A percentile compares a stretch with the other conserved stretches of the same genome.
These are phyloP conservation scores for Ailuropoda melanoleuca DNA, from an alignment of 2,113 vertebrate genomes.

Conservation along the genomic window DNA sequence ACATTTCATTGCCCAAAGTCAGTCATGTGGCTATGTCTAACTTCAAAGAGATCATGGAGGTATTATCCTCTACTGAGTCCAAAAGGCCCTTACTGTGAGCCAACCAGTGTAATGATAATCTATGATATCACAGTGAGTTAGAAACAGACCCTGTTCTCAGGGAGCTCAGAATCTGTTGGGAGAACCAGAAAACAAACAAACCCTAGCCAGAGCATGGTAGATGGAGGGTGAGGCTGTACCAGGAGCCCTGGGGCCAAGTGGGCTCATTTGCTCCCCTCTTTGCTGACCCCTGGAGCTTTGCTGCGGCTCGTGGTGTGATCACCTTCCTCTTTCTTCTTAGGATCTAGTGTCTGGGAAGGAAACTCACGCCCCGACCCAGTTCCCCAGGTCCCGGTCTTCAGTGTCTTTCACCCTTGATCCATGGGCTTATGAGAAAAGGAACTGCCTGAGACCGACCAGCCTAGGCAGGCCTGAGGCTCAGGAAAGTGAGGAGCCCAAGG, in stretches of 20 bases:
- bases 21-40: neutral
- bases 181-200: neutral
- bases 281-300: neutral
- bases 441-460: neutral
- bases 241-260: neutral
- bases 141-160: neutral
- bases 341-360: neutral
- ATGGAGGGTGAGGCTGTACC: fast-evolving
- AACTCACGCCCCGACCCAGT: neutral
- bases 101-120: neutral
- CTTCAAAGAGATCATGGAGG: neutral
- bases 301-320: neutral
- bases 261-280: neutral
- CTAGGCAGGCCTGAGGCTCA: neutral
- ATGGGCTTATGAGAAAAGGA: neutral
- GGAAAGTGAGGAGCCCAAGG: neutral
- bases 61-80: neutral
- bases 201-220: neutral
- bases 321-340: neutral
- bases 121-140: neutral
- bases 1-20: neutral
- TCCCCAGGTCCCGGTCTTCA: neutral
- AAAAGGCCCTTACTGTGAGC: neutral
- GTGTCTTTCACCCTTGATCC: neutral
- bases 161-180: neutral